Evolutionary conservation across 2,113 vertebrate genomes (phyloP).

Genomic region (Mystacornis crossleyi): DNA sequence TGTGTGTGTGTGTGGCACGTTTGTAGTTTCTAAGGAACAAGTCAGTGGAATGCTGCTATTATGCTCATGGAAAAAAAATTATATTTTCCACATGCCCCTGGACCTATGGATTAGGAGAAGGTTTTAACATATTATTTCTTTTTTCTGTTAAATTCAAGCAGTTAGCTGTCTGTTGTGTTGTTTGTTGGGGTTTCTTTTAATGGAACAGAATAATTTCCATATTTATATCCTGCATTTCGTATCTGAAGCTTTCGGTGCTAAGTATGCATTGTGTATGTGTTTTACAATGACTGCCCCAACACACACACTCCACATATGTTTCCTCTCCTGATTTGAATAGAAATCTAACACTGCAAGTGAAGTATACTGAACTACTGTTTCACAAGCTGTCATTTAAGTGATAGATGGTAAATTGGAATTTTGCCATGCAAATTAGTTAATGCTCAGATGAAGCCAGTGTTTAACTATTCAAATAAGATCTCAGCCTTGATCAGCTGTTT

Average conservation of each 20-base stretch:
- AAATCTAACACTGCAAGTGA: constrained; percentile 17
- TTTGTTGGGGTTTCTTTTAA: neutral
- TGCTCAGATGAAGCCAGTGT: constrained; percentile 54
- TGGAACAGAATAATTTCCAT: neutral
- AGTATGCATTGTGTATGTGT: neutral
- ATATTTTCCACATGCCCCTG: neutral
- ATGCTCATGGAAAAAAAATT: neutral
- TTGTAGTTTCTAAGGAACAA: neutral
- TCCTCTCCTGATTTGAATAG: constrained; percentile 38
- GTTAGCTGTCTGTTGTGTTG: neutral
- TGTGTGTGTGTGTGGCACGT: neutral
- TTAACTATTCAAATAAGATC: constrained; percentile 68
- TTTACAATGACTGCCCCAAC: constrained; percentile 22
- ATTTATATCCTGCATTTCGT: constrained; percentile 5
- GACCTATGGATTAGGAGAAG: neutral
- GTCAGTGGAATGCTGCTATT: neutral
- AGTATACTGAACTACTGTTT: constrained; percentile 50
- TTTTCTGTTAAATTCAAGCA: neutral
- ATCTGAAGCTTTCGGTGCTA: constrained; percentile 5
- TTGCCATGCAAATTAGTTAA: constrained; percentile 65
- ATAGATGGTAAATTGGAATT: constrained; percentile 63
- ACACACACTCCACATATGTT: constrained; percentile 35
- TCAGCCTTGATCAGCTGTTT: constrained; percentile 55
- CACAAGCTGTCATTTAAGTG: constrained; percentile 61
- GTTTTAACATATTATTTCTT: neutral